Conservation (phyloP, 2,888 invertebrate species). For the Corythucha ciliata region DNA sequence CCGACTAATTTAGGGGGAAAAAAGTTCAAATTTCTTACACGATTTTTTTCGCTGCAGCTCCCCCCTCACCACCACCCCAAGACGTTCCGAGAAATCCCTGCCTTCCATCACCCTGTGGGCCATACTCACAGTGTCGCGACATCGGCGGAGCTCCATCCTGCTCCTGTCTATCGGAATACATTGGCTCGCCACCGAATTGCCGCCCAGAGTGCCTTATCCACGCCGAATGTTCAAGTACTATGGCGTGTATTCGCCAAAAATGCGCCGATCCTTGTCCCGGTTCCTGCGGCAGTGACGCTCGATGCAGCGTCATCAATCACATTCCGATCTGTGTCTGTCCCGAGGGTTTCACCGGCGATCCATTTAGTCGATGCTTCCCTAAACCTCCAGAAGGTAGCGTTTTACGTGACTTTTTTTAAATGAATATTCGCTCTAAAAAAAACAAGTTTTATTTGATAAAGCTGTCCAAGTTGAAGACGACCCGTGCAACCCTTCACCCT, state of each 20-base stretch:
- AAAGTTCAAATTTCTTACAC: slow-evolving; percentile 39
- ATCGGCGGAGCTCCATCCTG: slow-evolving; percentile 65
- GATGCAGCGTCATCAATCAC: slow-evolving; percentile 73
- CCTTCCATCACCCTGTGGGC: slow-evolving; percentile 67
- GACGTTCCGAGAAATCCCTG: slow-evolving; percentile 48
- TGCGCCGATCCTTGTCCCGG: slow-evolving; percentile 68
- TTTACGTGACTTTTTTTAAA: background rate
- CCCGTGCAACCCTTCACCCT: slow-evolving; percentile 61
- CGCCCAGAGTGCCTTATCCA: slow-evolving; percentile 71
- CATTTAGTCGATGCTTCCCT: slow-evolving; percentile 57
- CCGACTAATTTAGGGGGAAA: no score
- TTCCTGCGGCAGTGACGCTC: slow-evolving; percentile 66
- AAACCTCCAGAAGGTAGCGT: slow-evolving; percentile 43
- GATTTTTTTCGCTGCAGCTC: slow-evolving; percentile 32
- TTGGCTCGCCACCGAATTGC: slow-evolving; percentile 67
- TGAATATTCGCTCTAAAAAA: background rate
- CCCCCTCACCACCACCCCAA: slow-evolving; percentile 25
- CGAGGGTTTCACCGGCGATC: slow-evolving; percentile 67
- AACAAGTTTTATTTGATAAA: slow-evolving; percentile 35
- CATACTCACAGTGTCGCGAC: slow-evolving; percentile 67
- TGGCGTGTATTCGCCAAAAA: slow-evolving; percentile 59
- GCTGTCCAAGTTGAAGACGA: slow-evolving; percentile 41
- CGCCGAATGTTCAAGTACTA: slow-evolving; percentile 52
- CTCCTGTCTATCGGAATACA: slow-evolving; percentile 60
- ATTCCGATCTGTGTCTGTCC: slow-evolving; percentile 67